Percentiles rank a stretch among this genome's conserved stretches.
Conservation (phyloP, 2,113 vertebrate genomes). For the Limanda limanda region DNA sequence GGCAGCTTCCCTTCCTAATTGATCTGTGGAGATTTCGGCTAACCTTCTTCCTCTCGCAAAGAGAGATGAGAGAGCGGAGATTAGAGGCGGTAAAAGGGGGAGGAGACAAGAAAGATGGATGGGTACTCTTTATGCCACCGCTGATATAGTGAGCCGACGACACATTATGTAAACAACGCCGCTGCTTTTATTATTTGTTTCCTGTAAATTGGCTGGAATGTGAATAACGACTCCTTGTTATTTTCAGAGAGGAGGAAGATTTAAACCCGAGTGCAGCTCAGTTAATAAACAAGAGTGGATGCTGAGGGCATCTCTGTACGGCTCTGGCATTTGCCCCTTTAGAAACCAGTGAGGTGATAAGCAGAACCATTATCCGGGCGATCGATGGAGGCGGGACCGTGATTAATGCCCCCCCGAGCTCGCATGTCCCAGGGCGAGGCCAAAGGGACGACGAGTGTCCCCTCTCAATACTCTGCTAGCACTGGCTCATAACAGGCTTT, state of each 20-base stretch:
- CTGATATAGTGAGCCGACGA: slow-evolving; percentile 52
- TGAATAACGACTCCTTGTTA: slow-evolving; percentile 30
- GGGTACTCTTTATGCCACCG: slow-evolving; percentile 40
- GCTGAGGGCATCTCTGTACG: slow-evolving; percentile 50
- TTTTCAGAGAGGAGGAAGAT: neutral
- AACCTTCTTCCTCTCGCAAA: slow-evolving; percentile 84
- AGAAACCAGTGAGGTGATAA: slow-evolving; percentile 72
- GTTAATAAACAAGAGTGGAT: slow-evolving; percentile 45
- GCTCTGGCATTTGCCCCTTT: slow-evolving; percentile 59
- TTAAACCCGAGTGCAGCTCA: neutral
- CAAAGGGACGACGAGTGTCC: slow-evolving; percentile 48
- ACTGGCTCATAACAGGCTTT: slow-evolving; percentile 42
- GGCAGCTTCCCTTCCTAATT: slow-evolving; percentile 94
- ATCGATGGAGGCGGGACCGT: slow-evolving; percentile 64
- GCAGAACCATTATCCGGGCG: slow-evolving; percentile 71
- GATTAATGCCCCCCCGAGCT: slow-evolving; percentile 73
- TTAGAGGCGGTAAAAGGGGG: slow-evolving; percentile 54
- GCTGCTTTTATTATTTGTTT: slow-evolving; percentile 27
- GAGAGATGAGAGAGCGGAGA: slow-evolving; percentile 69
- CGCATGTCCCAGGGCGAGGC: slow-evolving; percentile 45
- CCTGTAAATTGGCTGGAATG: neutral
- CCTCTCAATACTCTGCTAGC: slow-evolving; percentile 30
- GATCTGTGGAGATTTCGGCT: slow-evolving; percentile 92
- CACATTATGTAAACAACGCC: slow-evolving; percentile 59
- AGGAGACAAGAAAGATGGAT: slow-evolving; percentile 68